Conservation (phyloP, 2,797 vertebrate genomes). For the Brachyalestes nurse region DNA sequence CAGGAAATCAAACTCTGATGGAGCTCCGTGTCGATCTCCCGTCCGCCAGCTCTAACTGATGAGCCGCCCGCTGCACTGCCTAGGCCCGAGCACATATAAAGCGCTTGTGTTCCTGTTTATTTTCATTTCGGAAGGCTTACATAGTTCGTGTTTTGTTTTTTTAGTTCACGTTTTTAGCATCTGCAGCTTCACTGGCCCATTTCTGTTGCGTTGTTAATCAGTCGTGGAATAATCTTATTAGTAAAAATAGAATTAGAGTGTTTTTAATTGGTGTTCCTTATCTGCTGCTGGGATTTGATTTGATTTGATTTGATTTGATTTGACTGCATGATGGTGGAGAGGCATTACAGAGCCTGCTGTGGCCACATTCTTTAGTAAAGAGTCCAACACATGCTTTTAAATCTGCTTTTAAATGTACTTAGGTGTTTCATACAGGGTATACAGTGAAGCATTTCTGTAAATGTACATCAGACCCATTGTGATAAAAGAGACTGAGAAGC, state of each 20-base stretch:
- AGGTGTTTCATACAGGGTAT: not conserved
- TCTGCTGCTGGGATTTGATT: slow-evolving; percentile 43
- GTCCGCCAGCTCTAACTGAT: slow-evolving; percentile 76
- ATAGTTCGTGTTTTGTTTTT: not conserved
- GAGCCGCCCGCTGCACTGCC: slow-evolving; percentile 79
- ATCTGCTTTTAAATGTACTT: not conserved
- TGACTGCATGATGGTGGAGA: slow-evolving; percentile 28
- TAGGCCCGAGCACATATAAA: slow-evolving; percentile 71
- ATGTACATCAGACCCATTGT: not conserved
- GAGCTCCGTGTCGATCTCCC: slow-evolving; percentile 76
- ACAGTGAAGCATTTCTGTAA: not conserved
- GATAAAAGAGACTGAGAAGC: not conserved
- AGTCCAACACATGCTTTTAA: not conserved
- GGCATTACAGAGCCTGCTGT: slow-evolving; percentile 10
- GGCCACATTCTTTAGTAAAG: not conserved
- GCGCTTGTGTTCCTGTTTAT: slow-evolving; percentile 49
- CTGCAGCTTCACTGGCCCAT: not conserved
- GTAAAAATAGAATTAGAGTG: slow-evolving; percentile 43
- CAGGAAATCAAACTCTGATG: slow-evolving; percentile 81
- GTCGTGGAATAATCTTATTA: slow-evolving; percentile 46
- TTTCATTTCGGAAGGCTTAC: slow-evolving; percentile 38
- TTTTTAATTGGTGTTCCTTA: slow-evolving; percentile 49
- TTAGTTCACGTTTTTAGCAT: slow-evolving; percentile 2
- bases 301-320: slow-evolving; percentile 38
- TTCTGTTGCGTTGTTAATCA: slow-evolving; percentile 40